These are phyloP conservation scores for Bombylius discolor DNA, from an alignment of 2,888 invertebrate genomes.

Conservation along the genomic window DNA sequence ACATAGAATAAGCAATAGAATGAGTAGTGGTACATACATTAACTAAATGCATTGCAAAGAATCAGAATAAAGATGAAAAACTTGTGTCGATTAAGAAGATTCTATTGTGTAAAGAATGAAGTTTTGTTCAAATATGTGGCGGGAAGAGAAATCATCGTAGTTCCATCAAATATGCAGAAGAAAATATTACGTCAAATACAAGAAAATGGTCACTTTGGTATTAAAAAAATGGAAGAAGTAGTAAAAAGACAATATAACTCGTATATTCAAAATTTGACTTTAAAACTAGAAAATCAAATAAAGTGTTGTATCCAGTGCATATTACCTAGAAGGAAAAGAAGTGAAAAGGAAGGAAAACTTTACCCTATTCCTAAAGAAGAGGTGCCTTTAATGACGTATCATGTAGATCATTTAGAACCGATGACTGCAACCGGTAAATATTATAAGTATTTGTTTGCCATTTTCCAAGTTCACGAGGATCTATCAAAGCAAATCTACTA, in stretches of 20 bases:
- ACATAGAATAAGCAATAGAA: constrained; percentile 24
- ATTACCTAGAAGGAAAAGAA: constrained; percentile 16
- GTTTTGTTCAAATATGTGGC: neutral
- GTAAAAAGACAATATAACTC: constrained; percentile 20
- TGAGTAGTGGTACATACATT: constrained; percentile 10
- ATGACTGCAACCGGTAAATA: constrained; percentile 5
- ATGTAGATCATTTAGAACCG: constrained; percentile 28
- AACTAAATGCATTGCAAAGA: neutral
- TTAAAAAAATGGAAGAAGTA: constrained; percentile 19
- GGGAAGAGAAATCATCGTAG: constrained; percentile 13
- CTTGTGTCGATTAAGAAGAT: neutral
- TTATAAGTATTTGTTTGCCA: neutral
- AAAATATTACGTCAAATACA: constrained; percentile 25
- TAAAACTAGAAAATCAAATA: constrained; percentile 3
- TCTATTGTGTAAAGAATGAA: neutral
- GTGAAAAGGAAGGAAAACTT: constrained; percentile 20
- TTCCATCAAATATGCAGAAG: constrained; percentile 24
- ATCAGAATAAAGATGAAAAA: neutral
- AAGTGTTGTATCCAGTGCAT: constrained; percentile 8
- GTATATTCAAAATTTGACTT: constrained; percentile 13
- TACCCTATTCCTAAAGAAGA: constrained; percentile 21
- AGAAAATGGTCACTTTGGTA: constrained; percentile 26
- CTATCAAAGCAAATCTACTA: no score
- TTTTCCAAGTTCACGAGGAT: no score
- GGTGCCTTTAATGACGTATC: constrained; percentile 20